Evolutionary conservation across 2,797 vertebrate genomes (phyloP).

Genomic region (Emydoidea blandingii): DNA sequence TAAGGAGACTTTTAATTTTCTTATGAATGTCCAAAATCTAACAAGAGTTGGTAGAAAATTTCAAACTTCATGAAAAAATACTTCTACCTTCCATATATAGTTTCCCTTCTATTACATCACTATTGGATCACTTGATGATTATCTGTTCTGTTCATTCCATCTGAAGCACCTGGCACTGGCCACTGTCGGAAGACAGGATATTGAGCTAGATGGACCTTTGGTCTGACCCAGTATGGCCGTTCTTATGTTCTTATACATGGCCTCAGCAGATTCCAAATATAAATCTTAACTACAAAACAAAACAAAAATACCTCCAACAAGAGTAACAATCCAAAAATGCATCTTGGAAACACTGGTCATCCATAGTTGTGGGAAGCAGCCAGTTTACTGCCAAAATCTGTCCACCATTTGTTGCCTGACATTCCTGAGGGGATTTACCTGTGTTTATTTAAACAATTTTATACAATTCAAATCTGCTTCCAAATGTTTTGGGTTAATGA

Average conservation of each 20-base stretch:
- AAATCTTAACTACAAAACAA: background rate
- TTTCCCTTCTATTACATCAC: background rate
- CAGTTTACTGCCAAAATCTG: slow-evolving; percentile 48
- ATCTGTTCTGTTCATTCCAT: too few relatives aligned
- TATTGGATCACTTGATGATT: too few relatives aligned
- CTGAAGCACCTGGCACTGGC: too few relatives aligned
- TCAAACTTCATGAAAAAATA: too few relatives aligned
- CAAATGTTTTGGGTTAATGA: background rate
- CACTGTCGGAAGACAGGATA: too few relatives aligned
- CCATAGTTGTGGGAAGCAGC: slow-evolving; percentile 35
- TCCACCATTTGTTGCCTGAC: slow-evolving; percentile 40
- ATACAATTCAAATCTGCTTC: background rate
- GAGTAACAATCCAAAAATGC: slow-evolving; percentile 22
- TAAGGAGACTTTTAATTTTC: background rate
- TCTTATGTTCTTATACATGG: background rate
- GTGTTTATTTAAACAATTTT: slow-evolving; percentile 39
- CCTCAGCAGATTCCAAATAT: background rate
- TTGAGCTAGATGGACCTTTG: too few relatives aligned
- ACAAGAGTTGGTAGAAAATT: background rate
- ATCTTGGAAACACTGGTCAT: slow-evolving; percentile 4
- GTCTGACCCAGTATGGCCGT: too few relatives aligned
- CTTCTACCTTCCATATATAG: background rate
- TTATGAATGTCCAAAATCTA: background rate
- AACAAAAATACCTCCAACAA: background rate
- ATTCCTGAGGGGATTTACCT: slow-evolving; percentile 38